Evolutionary conservation across 2,888 invertebrate species (phyloP).

Genomic region (Cataglyphis albicans): DNA sequence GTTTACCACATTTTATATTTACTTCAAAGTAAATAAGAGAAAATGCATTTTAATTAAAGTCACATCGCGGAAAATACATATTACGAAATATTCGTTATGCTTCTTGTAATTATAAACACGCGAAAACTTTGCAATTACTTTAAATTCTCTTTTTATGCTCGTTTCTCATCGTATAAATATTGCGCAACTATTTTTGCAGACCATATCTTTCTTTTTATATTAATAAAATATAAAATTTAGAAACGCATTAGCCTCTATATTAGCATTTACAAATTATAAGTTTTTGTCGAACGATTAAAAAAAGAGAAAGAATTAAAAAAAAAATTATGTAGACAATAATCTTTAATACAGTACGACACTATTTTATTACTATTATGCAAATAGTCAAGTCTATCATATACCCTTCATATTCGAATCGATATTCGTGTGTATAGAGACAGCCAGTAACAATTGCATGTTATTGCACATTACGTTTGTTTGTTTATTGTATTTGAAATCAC

Average conservation of each 20-base stretch:
- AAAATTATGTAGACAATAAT: background rate
- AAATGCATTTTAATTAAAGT: constrained; percentile 42
- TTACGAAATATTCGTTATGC: constrained; percentile 4
- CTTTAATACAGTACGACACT: background rate
- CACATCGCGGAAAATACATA: constrained; percentile 9
- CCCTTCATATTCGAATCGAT: constrained; percentile 18
- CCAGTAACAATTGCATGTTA: constrained; percentile 26
- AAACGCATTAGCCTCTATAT: background rate
- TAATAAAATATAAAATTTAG: background rate
- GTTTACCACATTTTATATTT: constrained; percentile 7
- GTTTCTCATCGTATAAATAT: constrained; percentile 24
- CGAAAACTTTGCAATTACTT: constrained; percentile 39
- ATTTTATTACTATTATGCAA: constrained; percentile 12
- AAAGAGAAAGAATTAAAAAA: background rate
- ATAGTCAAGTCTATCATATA: constrained; percentile 7
- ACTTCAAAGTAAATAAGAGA: constrained; percentile 15
- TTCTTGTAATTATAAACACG: constrained; percentile 24
- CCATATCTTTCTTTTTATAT: background rate
- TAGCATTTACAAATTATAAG: background rate
- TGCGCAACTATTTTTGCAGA: constrained; percentile 11
- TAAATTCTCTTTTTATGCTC: constrained; percentile 40
- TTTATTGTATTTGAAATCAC: constrained; percentile 40
- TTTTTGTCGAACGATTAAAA: background rate
- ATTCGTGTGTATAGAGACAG: background rate
- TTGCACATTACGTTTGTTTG: background rate